Conservation (phyloP, 2,888 invertebrate genomes). For the Bibio marci region DNA sequence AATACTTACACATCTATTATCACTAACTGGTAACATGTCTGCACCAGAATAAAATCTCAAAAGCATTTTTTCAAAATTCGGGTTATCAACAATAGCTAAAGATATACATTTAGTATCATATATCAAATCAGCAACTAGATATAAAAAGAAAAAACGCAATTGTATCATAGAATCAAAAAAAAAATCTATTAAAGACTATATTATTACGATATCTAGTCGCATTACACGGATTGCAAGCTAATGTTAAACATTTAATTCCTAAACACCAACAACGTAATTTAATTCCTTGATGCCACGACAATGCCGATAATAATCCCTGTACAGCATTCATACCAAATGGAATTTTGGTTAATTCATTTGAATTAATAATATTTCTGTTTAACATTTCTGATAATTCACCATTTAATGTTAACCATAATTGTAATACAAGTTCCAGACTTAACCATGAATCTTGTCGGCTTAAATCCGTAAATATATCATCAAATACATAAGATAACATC, state of each 20-base stretch:
- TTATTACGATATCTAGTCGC: slow-evolving; percentile 13
- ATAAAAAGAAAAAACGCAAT: slow-evolving; percentile 18
- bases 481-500: slow-evolving; percentile 53
- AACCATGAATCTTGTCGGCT: slow-evolving; percentile 47
- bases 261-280: slow-evolving; percentile 59
- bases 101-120: slow-evolving; percentile 8
- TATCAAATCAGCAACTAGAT: slow-evolving; percentile 14
- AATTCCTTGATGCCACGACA: slow-evolving; percentile 48
- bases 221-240: slow-evolving; percentile 45
- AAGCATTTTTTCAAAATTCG: slow-evolving; percentile 45
- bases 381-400: slow-evolving; percentile 24
- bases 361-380: too few species aligned
- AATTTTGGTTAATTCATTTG: slow-evolving; percentile 38
- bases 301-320: slow-evolving; percentile 43
- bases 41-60: slow-evolving; percentile 45
- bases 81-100: slow-evolving; percentile 35
- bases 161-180: background rate
- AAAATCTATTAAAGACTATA: slow-evolving; percentile 5
- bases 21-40: slow-evolving; percentile 31
- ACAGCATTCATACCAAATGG: slow-evolving; percentile 46
- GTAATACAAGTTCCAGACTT: slow-evolving; percentile 67
- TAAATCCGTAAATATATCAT: slow-evolving; percentile 47
- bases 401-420: slow-evolving; percentile 77
- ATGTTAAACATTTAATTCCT: slow-evolving; percentile 49
- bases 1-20: slow-evolving; percentile 25